Conservation (phyloP, 53 echinoderm and acorn worm genomes). For the Echinometra lucunter region DNA sequence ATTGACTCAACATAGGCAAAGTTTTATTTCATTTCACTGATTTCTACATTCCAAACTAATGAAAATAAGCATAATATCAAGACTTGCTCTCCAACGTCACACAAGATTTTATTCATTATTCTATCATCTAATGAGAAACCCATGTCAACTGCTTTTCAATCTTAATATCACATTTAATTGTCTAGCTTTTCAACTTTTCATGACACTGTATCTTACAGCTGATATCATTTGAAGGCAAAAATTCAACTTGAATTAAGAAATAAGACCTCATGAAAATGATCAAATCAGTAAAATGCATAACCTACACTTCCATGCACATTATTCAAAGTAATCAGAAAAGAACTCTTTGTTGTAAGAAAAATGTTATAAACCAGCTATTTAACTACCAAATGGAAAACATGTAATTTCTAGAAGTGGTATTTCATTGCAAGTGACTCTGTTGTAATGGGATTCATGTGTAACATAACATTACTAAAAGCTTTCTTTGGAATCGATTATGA, state of each 20-base stretch:
- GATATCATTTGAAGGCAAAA: no score
- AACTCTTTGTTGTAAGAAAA: background rate
- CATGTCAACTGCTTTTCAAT: background rate
- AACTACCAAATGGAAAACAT: background rate
- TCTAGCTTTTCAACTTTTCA: no score
- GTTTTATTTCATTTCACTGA: background rate
- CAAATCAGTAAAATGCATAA: no score
- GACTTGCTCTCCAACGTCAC: background rate
- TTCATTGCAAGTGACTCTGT: background rate
- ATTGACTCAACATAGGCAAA: background rate
- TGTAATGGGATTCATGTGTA: background rate
- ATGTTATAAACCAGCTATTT: background rate
- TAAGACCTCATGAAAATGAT: no score
- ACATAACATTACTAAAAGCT: background rate
- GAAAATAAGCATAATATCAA: background rate
- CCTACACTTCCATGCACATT: no score
- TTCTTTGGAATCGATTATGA: background rate
- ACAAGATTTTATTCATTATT: background rate
- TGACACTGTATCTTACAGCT: no score
- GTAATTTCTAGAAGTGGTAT: background rate
- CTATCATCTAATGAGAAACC: background rate
- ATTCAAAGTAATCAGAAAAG: no score
- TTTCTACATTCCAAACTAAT: background rate
- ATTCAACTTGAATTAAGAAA: no score
- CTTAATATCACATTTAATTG: no score